Percentiles rank a stretch among this genome's conserved stretches.
phyloP scores from a whole-genome alignment of 2,888 invertebrate species.

The Apantesis nais region DNA sequence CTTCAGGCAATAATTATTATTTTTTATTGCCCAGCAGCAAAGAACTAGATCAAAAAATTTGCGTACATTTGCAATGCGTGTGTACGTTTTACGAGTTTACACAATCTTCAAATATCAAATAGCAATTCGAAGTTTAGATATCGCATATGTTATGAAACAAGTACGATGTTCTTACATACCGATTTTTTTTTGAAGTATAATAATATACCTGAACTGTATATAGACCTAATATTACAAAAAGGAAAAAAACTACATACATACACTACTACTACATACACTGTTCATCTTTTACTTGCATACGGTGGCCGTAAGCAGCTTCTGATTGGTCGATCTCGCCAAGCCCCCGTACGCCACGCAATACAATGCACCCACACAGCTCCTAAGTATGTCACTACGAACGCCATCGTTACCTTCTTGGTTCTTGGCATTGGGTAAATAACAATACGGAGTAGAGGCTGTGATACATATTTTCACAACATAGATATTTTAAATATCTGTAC shows the following conservation, averaged over 20 bases:
- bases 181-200: background rate
- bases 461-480: background rate
- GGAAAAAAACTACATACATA: conserved; percentile 12
- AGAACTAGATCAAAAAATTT: conserved; percentile 7
- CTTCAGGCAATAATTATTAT: background rate
- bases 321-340: conserved; percentile 66
- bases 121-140: background rate
- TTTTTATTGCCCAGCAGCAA: background rate
- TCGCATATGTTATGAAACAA: background rate
- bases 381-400: background rate
- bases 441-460: background rate
- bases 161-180: background rate
- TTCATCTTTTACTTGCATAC: conserved; percentile 41
- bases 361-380: conserved; percentile 49
- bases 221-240: conserved; percentile 30
- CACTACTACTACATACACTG: conserved; percentile 30
- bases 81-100: background rate
- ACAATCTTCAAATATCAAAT: conserved; percentile 14
- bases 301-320: conserved; percentile 45
- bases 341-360: conserved; percentile 69
- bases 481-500: background rate
- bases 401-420: background rate
- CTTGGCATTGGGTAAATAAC: background rate
- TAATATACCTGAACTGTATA: background rate
- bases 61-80: background rate